Conservation (phyloP, 2,888 invertebrate genomes). For the Chaitophorus viminalis region DNA sequence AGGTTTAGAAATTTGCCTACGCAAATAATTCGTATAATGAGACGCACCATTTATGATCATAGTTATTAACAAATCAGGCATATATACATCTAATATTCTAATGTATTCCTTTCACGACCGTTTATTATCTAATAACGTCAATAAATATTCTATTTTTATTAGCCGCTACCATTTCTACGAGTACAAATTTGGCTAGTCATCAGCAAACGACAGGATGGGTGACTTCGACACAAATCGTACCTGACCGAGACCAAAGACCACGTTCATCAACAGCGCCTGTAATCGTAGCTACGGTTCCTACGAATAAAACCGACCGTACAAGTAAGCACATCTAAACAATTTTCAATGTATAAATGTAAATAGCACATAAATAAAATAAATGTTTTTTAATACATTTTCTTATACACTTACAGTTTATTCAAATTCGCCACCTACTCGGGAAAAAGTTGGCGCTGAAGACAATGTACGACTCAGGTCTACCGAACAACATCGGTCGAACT, state of each 20-base stretch:
- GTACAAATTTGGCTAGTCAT: conserved; percentile 56
- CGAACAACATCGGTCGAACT: conserved; percentile 53
- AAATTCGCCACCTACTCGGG: conserved; percentile 38
- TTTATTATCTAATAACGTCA: neutral
- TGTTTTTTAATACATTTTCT: neutral
- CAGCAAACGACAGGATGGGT: conserved; percentile 52
- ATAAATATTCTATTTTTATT: neutral
- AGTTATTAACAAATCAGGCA: neutral
- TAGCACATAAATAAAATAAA: neutral
- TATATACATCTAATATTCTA: neutral
- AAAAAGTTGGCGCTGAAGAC: conserved; percentile 34
- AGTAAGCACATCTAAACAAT: neutral
- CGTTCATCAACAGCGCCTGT: conserved; percentile 56
- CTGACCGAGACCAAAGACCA: conserved; percentile 48
- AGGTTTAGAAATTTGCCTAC: conserved; percentile 6
- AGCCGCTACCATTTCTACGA: conserved; percentile 49
- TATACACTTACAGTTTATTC: conserved; percentile 21
- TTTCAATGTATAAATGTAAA: neutral
- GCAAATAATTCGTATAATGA: conserved; percentile 5
- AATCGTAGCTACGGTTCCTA: conserved; percentile 49
- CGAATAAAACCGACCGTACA: conserved; percentile 48
- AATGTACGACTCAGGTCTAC: conserved; percentile 23
- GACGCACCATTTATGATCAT: neutral
- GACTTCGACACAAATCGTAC: conserved; percentile 4
- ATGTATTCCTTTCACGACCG: neutral